Base-by-base conservation (phyloP, 2,113 vertebrate genomes). In the Actinemys pallida region DNA sequence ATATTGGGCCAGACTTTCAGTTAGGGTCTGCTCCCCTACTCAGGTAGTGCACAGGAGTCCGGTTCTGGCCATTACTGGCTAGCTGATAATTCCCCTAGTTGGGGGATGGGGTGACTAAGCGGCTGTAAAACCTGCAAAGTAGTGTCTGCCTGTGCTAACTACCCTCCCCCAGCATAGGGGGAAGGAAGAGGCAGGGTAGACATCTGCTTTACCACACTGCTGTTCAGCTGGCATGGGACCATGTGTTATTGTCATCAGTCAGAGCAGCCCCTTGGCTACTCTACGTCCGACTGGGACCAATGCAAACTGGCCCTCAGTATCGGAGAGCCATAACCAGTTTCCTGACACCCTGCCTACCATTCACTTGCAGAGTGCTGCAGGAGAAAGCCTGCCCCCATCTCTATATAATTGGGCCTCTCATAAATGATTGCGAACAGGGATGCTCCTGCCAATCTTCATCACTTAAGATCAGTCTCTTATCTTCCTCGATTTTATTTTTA, bases 401-500 rank as follows among this genome's bases (percentile, higher is more conserved):
- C 72, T 75, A 1, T 42, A 75, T 42, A 24, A 90, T 90, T 19
- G 59, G 80, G 27, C 83, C 31, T 49, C 85, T 69, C 78, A 27
- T 56, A 89, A 87, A n/a, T 84, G 81, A 85, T 90, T 65, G 90
- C 81, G 62, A 42, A 87, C 76, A 81, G 83, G 92, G 86, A 42
- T 1, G 7, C 27, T 45, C 17, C 35, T 90, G 93, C 31, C 86
- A 84, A 10, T 24, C 47, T 87, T n/a, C 50, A 20, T 94, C 27
- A 82, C 76, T 93, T 95, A 83, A 86, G 62, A 90, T 93, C 79
- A 76, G 53, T 29, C 54, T 90, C 31, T 76, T 39, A 3, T 5
- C 81, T 83, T 78, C 49, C 39, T n/a, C 56, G 49, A 49, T 80
- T 59, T 76, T 90, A 47, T 88, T 95, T 91, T 95, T 91, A 39